Conservation (phyloP, 2,888 invertebrate genomes). For the Diloba caeruleocephala region DNA sequence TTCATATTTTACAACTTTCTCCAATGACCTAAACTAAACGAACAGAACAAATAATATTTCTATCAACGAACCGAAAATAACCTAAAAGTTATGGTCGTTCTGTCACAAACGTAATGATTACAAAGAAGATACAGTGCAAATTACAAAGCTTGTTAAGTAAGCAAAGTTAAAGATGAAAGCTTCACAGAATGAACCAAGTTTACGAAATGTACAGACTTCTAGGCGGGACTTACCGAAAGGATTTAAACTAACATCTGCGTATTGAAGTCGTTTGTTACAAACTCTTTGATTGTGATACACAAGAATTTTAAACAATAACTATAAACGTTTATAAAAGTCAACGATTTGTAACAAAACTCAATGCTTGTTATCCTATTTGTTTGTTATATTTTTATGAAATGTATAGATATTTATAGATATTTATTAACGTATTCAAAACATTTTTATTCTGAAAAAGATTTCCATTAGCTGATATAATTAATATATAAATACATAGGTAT, state of each 20-base stretch:
- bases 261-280: conserved; percentile 18
- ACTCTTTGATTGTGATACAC: conserved; percentile 27
- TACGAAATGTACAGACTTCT: conserved; percentile 9
- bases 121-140: conserved; percentile 25
- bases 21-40: conserved; percentile 2
- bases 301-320: conserved; percentile 6
- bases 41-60: background rate
- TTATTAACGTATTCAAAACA: too few species aligned
- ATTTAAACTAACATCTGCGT: conserved; percentile 20
- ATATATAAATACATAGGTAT: too few species aligned
- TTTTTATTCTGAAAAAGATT: too few species aligned
- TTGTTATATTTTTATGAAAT: too few species aligned
- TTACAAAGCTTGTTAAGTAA: conserved; percentile 39
- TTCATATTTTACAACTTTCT: background rate
- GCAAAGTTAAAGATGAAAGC: conserved; percentile 22
- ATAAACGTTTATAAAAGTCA: background rate
- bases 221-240: conserved; percentile 22
- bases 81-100: background rate
- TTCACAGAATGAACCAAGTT: conserved; percentile 19
- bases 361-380: too few species aligned
- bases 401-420: too few species aligned
- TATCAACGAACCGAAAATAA: background rate
- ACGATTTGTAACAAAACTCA: too few species aligned
- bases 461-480: too few species aligned
- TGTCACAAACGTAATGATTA: conserved; percentile 8